Conservation (phyloP, 2,113 vertebrate species). For the Enhydra lutris region DNA sequence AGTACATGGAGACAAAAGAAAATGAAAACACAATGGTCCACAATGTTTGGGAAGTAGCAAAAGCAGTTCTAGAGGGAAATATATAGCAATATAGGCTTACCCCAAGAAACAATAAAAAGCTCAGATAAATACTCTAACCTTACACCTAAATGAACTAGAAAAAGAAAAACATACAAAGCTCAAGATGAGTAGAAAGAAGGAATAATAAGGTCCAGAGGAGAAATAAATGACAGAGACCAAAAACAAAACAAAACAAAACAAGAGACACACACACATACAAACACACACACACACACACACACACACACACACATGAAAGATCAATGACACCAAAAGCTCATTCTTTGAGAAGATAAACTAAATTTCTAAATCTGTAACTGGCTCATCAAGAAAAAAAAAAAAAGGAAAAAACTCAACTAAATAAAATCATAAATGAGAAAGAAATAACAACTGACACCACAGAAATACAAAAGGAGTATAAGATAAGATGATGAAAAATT, state of each 20-base stretch:
- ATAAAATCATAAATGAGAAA: not conserved
- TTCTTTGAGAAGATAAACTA: not conserved
- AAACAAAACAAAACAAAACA: not conserved
- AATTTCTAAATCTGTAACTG: not conserved
- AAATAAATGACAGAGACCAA: not conserved
- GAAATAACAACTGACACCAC: not conserved
- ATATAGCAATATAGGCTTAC: not conserved
- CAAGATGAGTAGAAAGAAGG: not conserved
- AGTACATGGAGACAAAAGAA: not conserved
- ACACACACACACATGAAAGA: not conserved
- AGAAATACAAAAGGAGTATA: not conserved
- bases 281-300: no score
- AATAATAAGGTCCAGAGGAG: not conserved
- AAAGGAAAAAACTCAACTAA: not conserved
- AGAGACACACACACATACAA: no score
- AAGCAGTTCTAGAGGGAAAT: not conserved
- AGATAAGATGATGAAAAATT: no score
- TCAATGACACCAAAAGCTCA: not conserved
- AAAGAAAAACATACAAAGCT: not conserved
- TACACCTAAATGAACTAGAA: not conserved
- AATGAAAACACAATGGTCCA: not conserved
- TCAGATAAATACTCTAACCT: not conserved
- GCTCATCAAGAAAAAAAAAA: not conserved
- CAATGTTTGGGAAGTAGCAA: not conserved
- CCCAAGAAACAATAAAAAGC: not conserved